These are phyloP conservation scores for Autographa pulchrina DNA, from an alignment of 2,888 invertebrate species.

Conservation along the genomic window DNA sequence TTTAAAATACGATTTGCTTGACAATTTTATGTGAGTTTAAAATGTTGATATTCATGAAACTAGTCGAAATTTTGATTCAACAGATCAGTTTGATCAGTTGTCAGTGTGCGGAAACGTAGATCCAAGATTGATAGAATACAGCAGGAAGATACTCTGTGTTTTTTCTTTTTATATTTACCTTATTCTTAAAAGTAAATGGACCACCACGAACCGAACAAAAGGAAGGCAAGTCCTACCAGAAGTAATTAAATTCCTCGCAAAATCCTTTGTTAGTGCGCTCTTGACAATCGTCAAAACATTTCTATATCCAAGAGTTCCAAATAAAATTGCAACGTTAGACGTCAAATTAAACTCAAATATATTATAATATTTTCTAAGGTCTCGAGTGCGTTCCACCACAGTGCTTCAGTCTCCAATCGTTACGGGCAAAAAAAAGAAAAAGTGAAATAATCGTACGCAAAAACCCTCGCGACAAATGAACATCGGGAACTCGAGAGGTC, in stretches of 20 bases:
- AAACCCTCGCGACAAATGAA: constrained; percentile 88
- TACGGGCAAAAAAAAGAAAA: constrained; percentile 77
- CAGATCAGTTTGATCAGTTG: no score
- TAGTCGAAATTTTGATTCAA: no score
- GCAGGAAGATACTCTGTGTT: neutral
- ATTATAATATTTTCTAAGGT: constrained; percentile 61
- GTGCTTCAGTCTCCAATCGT: constrained; percentile 74
- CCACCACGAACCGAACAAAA: neutral
- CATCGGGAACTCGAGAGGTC: constrained; percentile 88
- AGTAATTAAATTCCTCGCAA: neutral
- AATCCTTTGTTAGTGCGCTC: neutral
- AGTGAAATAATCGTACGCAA: constrained; percentile 85
- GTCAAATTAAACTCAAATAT: constrained; percentile 52
- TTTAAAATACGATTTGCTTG: constrained; percentile 76
- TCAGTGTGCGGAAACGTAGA: neutral
- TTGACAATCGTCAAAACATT: neutral
- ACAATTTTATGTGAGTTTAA: constrained; percentile 28
- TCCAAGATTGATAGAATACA: neutral
- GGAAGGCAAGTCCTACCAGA: neutral
- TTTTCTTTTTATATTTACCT: neutral
- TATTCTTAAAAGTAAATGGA: neutral
- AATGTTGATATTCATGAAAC: neutral
- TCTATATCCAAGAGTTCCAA: neutral
- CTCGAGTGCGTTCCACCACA: constrained; percentile 68
- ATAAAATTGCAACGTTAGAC: constrained; percentile 35